Evolutionary conservation across 2,888 invertebrate species (phyloP), one percentile per base, ranked within the genome.

Genomic region (Cataglyphis rosenhaueri): DNA sequence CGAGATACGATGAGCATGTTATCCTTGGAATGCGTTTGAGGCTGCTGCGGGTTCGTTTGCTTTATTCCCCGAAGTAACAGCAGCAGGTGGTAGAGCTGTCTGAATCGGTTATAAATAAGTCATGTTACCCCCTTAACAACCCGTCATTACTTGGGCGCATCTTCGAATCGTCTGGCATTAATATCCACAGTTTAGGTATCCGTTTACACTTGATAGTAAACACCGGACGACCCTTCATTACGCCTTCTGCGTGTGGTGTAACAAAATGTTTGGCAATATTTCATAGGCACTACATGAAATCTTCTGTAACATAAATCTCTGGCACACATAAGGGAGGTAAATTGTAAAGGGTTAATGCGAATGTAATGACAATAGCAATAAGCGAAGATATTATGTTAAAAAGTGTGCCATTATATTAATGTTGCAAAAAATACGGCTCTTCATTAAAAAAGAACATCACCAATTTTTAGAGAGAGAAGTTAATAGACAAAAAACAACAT

Each of bases 21-120:
- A 83, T 79, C 84, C 82, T 85, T 82, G 83, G 52, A 74, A 78
- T 52, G 62, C 70, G 59, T 59, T 74, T 78, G 57, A 55, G 32
- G 75, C 55, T 64, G 65, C 61, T 82, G 75, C 61, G 4, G 57
- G 78, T 75, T 75, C 29, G 18, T 25, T 70, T 57, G 41, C 32
- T 66, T 66, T 29, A 71, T 79, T 73, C 76, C n/a, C 18, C 10
- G 75, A 44, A 61, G 62, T 70, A 25, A n/a, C 68, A 66, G n/a
- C 66, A 25, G 66, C 84, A 85, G 85, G 82, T 84, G 85, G 82
- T 83, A 62, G 74, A 76, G 52, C 48, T 52, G 73, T 73, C 84
- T 66, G 78, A 81, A 84, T 84, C 81, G 83, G 71, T 88, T 90
- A 85, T 82, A 90, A 90, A 89, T 90, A 87, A 84, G 83, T 84